Conservation (phyloP, 2,888 invertebrate genomes). For the Lydus trimaculatus region DNA sequence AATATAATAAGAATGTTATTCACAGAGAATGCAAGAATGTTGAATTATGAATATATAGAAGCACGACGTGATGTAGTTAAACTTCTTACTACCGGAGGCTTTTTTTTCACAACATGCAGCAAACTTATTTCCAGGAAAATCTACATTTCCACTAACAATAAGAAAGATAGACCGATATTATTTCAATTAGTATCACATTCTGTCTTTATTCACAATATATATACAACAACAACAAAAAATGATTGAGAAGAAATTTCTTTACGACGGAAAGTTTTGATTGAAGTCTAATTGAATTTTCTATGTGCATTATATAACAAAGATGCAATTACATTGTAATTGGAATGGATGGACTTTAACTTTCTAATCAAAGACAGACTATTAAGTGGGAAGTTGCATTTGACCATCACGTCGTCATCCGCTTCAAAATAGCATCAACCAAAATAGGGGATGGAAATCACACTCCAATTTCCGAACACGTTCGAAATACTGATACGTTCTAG, state of each 20-base stretch:
- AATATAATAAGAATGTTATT: constrained; percentile 45
- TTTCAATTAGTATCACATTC: background rate
- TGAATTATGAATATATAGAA: constrained; percentile 42
- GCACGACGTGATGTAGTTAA: constrained; percentile 40
- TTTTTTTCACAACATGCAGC: constrained; percentile 29
- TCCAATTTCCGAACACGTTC: constrained; percentile 10
- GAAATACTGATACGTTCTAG: constrained; percentile 11
- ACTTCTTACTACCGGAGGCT: constrained; percentile 35
- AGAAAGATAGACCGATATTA: background rate
- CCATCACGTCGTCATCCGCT: background rate
- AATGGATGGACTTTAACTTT: background rate
- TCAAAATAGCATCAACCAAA: background rate
- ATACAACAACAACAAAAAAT: background rate
- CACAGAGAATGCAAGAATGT: constrained; percentile 39
- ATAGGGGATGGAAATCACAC: constrained; percentile 13
- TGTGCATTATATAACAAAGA: background rate
- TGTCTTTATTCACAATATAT: background rate
- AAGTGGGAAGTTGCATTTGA: constrained; percentile 3
- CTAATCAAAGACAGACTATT: constrained; percentile 5
- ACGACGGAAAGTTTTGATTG: background rate
- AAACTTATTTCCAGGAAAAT: constrained; percentile 13
- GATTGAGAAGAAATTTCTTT: background rate
- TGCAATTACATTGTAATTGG: constrained; percentile 4
- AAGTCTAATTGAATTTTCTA: background rate
- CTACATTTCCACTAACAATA: background rate